Base-by-base conservation (phyloP, 2,888 invertebrate genomes). In the Conistra vaccinii region DNA sequence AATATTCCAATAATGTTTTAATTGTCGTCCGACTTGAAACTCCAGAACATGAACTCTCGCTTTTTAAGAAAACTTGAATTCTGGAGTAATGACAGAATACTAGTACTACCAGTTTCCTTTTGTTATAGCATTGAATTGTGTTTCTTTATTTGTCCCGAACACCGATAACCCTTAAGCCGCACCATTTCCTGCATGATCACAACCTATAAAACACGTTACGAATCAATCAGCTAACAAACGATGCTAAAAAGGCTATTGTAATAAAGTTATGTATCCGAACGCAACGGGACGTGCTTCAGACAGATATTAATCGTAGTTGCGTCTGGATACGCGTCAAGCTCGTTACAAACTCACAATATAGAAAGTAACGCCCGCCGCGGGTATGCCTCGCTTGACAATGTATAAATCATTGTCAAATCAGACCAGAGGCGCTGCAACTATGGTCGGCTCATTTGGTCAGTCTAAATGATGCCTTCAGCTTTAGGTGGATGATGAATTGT, bases 341-440 rank as follows among this genome's bases (percentile, higher is more conserved):
- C 87, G 83, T 90, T 90, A 91, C 86, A 83, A 48, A 78, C 70
- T 42, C 42, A 77, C 53, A 72, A 53, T 71, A 72, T 91, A 87
- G 89, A 90, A 91, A 90, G 90, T 86, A 86, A 91, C 88, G 89
- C 88, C 86, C 83, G 86, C 85, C 83, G 70, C 80, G 78, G 74
- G 77, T 80, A 82, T 85, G 76, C 82, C 81, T 85, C 84, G 68
- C 80, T 81, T 86, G 85, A 86, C 89, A 86, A 86, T 83, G 77
- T 84, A 93, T 93, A 91, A 91, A 93, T 93, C 93, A 93, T 91
- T 91, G 91, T 92, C 93, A 90, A 87, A 92, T 90, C 88, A 88
- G 77, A 88, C 88, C 89, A 86, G 85, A 86, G 89, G 89, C 88
- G 90, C 84, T 89, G 89, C 87, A 81, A 63, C 85, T 83, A 83